Conservation (phyloP, 1,140 invertebrate genomes). For the Zaprionus ornatus region DNA sequence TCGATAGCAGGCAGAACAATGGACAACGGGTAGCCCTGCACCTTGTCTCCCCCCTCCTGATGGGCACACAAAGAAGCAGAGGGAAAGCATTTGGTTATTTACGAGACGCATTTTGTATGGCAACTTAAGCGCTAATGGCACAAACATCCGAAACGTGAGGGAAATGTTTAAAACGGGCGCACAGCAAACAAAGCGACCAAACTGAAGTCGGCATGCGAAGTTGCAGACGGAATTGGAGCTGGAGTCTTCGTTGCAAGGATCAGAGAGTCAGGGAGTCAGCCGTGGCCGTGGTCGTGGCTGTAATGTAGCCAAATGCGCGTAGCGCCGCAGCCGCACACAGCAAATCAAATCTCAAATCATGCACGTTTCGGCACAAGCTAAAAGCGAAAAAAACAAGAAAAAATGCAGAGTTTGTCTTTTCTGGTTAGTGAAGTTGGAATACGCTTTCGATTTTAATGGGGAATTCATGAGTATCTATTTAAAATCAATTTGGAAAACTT, state of each 20-base stretch:
- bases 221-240: background rate
- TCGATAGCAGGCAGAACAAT: slow-evolving; percentile 40
- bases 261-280: slow-evolving; percentile 4
- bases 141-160: slow-evolving; percentile 78
- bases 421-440: background rate
- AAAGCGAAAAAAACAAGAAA: background rate
- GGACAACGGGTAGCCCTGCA: background rate
- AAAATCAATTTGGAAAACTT: background rate
- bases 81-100: slow-evolving; percentile 62
- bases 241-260: slow-evolving; percentile 25
- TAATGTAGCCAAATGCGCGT: slow-evolving; percentile 67
- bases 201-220: slow-evolving; percentile 30
- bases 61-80: slow-evolving; percentile 18
- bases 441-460: background rate
- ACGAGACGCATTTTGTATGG: slow-evolving; percentile 78
- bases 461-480: too few species aligned
- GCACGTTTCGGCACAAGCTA: slow-evolving; percentile 49
- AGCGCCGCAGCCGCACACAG: slow-evolving; percentile 42
- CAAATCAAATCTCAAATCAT: slow-evolving; percentile 82
- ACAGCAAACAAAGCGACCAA: slow-evolving; percentile 46
- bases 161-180: slow-evolving; percentile 66
- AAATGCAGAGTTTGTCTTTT: background rate
- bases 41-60: background rate
- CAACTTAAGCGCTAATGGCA: slow-evolving; percentile 82
- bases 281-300: slow-evolving; percentile 37